These are phyloP conservation scores for Scartelaos histophorus DNA, from an alignment of 2,113 vertebrate genomes.

Conservation along the genomic window DNA sequence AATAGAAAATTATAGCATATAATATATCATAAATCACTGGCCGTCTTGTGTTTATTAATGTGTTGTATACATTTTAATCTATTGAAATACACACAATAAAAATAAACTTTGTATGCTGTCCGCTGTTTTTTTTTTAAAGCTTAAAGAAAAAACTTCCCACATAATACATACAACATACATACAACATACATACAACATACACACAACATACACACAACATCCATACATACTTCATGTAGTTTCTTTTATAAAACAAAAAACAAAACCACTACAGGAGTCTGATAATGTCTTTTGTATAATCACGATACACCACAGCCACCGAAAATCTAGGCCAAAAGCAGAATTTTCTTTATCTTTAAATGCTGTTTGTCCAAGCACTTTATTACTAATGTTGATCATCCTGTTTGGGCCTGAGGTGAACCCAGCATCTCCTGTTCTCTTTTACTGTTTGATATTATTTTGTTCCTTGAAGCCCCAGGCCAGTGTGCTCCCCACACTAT, in stretches of 20 bases:
- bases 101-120: background rate
- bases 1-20: background rate
- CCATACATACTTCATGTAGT: background rate
- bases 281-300: background rate
- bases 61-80: no score
- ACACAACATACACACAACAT: background rate
- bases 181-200: background rate
- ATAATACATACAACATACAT: background rate
- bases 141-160: no score
- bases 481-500: constrained; percentile 32
- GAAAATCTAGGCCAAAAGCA: background rate
- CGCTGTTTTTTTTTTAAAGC: no score
- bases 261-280: background rate
- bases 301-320: background rate
- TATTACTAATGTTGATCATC: constrained; percentile 20
- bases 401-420: constrained; percentile 25
- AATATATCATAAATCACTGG: background rate
- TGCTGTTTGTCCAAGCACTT: no score
- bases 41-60: no score
- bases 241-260: background rate
- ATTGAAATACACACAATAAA: background rate
- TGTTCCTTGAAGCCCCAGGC: constrained; percentile 31
- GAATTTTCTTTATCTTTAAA: background rate
- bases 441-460: constrained; percentile 1
- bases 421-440: constrained; percentile 17